phyloP scores from a whole-genome alignment of 2,113 vertebrate genomes.

The Beaufortia kweichowensis region DNA sequence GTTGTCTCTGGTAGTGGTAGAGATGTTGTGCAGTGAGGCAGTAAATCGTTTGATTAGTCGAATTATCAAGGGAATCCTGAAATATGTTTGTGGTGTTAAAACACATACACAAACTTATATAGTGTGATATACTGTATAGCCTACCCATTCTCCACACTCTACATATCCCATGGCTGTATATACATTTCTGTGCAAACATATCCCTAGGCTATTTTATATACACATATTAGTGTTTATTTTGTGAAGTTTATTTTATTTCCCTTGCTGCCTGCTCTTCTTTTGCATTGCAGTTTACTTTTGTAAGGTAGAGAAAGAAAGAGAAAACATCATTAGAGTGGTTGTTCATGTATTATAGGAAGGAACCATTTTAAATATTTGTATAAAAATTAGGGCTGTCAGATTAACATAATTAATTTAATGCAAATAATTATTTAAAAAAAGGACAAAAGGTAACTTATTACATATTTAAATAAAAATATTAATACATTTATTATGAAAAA shows the following conservation, averaged over 20 bases:
- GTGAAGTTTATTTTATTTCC: not conserved
- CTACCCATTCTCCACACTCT: too few relatives aligned
- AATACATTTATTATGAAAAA: too few relatives aligned
- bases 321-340: not conserved
- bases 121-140: too few relatives aligned
- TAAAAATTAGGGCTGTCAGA: too few relatives aligned
- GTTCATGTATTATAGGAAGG: not conserved
- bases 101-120: too few relatives aligned
- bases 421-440: not conserved
- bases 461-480: too few relatives aligned
- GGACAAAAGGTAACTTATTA: too few relatives aligned
- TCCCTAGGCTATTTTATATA: too few relatives aligned
- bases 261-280: not conserved
- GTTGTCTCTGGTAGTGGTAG: constrained; percentile 32
- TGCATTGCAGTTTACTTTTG: not conserved
- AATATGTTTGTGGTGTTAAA: too few relatives aligned
- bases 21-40: constrained; percentile 51
- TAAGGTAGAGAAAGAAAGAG: not conserved
- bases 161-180: too few relatives aligned
- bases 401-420: not conserved
- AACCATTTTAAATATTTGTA: not conserved
- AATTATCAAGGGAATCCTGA: constrained; percentile 58
- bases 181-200: too few relatives aligned
- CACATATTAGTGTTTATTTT: too few relatives aligned
- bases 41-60: constrained; percentile 64